Evolutionary conservation across 2,797 vertebrate species (phyloP).

Genomic region (Thalassophryne amazonica): DNA sequence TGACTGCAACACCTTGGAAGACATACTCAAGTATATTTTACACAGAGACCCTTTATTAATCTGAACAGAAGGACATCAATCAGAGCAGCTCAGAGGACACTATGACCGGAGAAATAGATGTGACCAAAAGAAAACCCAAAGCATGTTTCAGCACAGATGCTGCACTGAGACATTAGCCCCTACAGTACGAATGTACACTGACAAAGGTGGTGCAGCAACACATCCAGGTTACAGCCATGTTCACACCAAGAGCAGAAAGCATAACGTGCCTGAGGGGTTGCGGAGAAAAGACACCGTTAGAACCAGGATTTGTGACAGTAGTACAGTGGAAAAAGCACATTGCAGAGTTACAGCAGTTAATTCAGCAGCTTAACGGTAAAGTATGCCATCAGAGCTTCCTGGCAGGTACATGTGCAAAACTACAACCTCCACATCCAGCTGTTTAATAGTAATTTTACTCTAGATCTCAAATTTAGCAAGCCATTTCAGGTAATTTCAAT

Average conservation of each 20-base stretch:
- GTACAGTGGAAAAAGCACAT: too few species aligned
- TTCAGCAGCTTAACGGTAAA: constrained; percentile 4
- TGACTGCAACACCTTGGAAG: too few species aligned
- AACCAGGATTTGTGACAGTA: neutral
- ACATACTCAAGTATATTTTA: too few species aligned
- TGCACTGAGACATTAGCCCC: too few species aligned
- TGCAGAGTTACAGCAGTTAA: neutral
- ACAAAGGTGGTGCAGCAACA: neutral
- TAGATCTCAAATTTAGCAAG: too few species aligned
- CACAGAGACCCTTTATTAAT: too few species aligned
- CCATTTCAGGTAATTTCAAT: neutral
- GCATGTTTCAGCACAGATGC: too few species aligned
- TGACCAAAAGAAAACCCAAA: too few species aligned
- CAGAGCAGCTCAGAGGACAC: too few species aligned
- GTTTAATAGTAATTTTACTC: too few species aligned
- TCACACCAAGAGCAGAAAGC: constrained; percentile 1
- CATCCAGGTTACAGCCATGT: constrained; percentile 6
- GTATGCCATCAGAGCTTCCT: neutral
- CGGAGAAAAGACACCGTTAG: neutral
- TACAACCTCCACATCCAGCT: neutral
- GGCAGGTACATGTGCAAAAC: neutral
- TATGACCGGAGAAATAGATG: too few species aligned
- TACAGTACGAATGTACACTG: constrained; percentile 1
- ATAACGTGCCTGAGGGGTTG: neutral
- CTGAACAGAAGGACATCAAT: too few species aligned